Evolutionary conservation across 2,113 vertebrate genomes (phyloP), one percentile per base, ranked within the genome.

Genomic region (Ondatra zibethicus): DNA sequence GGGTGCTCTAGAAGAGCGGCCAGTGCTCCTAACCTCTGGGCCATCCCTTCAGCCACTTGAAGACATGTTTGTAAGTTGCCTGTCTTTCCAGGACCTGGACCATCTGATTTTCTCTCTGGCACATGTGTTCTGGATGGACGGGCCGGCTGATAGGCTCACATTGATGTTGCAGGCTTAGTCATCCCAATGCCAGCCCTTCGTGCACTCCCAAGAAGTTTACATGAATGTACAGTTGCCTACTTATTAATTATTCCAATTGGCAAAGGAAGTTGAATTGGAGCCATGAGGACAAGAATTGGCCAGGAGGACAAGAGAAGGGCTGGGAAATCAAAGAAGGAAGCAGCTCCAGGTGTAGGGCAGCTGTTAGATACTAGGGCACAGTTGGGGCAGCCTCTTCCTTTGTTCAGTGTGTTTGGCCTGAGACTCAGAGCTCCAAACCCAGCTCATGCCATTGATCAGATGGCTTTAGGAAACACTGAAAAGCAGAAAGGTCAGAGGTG

Each of bases 171-270:
- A 84, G 61, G 23, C n/a, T 63, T 29, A 29, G n/a, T 3, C 58
- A 29, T 25, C 19, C 47, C 33, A 23, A 33, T 19, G 29, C 63
- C 10, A 52, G 17, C 33, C 7, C 72, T 55, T 84, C 42, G 8
- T 2, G 0, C 17, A 47, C 92, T 78, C 89, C 47, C 31, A 17
- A n/a, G 86, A 93, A 55, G 55, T 77, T 61, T 72, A 36, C 10
- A 14, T 29, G 23, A 42, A 66, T 7, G 1, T 14, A 31, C 0
- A 39, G 3, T 10, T 6, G 21, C 19, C 61, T 25, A 3, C 9
- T 42, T 21, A 68, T 63, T 39, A 7, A 8, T 61, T 45, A n/a
- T 29, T 31, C 23, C 29, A 1, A 1, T 36, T 47, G n/a, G 45
- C 31, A 3, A 29, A 87, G 73, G 36, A 85, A 21, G 39, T 17